phyloP scores from a whole-genome alignment of 2,888 invertebrate species.

The Polylopha cassiicola region DNA sequence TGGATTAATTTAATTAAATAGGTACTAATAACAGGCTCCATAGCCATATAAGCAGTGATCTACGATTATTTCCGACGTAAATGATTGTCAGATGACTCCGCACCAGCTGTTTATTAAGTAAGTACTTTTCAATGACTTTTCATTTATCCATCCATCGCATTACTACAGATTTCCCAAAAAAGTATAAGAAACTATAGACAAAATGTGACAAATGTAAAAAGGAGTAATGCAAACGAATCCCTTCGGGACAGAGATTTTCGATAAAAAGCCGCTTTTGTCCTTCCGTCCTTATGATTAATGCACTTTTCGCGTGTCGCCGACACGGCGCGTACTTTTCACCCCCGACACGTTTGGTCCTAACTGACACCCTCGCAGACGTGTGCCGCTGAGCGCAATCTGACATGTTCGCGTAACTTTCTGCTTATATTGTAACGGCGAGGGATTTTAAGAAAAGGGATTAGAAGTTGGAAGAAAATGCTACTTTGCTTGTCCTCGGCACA shows the following conservation, averaged over 20 bases:
- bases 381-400: slow-evolving; percentile 17
- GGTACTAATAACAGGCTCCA: no score
- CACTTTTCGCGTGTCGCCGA: slow-evolving; percentile 52
- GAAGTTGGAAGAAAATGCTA: no score
- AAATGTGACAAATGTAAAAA: slow-evolving; percentile 48
- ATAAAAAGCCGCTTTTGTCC: slow-evolving; percentile 51
- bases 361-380: slow-evolving; percentile 20
- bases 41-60: no score
- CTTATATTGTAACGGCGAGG: background rate
- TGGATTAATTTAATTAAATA: no score
- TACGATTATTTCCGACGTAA: no score
- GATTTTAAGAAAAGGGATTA: slow-evolving; percentile 1
- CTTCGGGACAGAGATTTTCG: slow-evolving; percentile 39
- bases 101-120: no score
- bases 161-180: slow-evolving; percentile 7
- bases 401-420: slow-evolving; percentile 13
- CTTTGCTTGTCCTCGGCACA: no score
- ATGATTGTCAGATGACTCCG: no score
- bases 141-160: no score
- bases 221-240: slow-evolving; percentile 35
- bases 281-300: slow-evolving; percentile 58
- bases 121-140: no score
- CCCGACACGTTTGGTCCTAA: slow-evolving; percentile 28
- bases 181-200: slow-evolving; percentile 26
- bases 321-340: slow-evolving; percentile 26